phyloP scores from a whole-genome alignment of 2,797 vertebrate species.

The Pangasius larnaudii region DNA sequence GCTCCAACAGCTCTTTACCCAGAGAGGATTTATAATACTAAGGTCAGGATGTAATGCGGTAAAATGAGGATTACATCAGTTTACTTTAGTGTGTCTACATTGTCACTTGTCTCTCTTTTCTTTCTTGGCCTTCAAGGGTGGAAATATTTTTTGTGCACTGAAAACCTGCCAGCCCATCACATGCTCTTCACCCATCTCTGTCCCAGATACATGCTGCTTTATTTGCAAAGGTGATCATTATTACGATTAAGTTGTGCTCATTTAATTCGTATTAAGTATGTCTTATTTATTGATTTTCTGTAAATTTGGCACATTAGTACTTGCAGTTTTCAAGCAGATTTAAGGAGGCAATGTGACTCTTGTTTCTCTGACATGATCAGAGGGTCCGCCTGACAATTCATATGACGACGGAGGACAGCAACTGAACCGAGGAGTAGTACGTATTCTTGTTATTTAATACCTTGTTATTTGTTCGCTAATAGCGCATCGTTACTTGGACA shows the following conservation, averaged over 20 bases:
- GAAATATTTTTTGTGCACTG: constrained; percentile 93
- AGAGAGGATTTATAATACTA: not conserved
- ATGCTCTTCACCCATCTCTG: constrained; percentile 79
- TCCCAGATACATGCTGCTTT: constrained; percentile 89
- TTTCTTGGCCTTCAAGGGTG: constrained; percentile 76
- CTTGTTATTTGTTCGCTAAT: no score
- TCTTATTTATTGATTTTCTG: constrained; percentile 3
- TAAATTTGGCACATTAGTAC: not conserved
- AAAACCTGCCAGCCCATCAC: constrained; percentile 86
- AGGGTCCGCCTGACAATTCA: constrained; percentile 60
- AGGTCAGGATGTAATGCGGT: not conserved
- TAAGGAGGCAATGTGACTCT: constrained; percentile 3
- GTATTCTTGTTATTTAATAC: constrained; percentile 58
- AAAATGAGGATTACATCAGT: not conserved
- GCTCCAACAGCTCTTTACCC: not conserved
- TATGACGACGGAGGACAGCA: constrained; percentile 81
- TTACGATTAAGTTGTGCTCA: constrained; percentile 51
- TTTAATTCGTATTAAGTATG: not conserved
- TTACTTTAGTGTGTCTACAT: not conserved
- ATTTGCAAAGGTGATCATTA: constrained; percentile 82
- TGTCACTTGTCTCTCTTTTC: not conserved
- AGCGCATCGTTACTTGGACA: not conserved
- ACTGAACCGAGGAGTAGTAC: constrained; percentile 85
- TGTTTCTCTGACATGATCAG: constrained; percentile 58
- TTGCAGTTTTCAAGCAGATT: constrained; percentile 1